Conservation (phyloP, 2,888 invertebrate genomes). For the Notocelia uddmanniana region DNA sequence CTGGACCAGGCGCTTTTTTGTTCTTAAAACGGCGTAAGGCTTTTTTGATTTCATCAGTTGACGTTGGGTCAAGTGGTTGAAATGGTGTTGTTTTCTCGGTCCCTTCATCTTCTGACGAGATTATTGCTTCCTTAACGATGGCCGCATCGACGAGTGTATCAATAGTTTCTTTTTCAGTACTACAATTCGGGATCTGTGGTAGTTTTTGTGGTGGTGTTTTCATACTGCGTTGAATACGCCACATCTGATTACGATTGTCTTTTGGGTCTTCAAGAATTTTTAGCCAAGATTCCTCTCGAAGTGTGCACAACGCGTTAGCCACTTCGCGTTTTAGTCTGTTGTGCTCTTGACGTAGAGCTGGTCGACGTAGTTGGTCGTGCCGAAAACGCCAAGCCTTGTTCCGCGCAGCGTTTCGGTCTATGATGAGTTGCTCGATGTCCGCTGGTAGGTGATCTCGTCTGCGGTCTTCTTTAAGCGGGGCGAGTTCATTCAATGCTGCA, state of each 20-base stretch:
- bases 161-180: slow-evolving; percentile 8
- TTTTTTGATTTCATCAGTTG: slow-evolving; percentile 8
- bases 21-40: not conserved
- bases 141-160: slow-evolving; percentile 5
- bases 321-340: slow-evolving; percentile 1
- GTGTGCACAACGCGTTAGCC: not conserved
- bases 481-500: slow-evolving; percentile 7
- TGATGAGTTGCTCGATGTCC: not conserved
- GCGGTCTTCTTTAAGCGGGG: slow-evolving; percentile 13
- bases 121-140: slow-evolving; percentile 4
- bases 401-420: slow-evolving; percentile 13
- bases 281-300: slow-evolving; percentile 11
- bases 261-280: slow-evolving; percentile 6
- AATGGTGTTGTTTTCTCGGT: not conserved
- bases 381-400: slow-evolving; percentile 23
- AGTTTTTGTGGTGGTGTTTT: slow-evolving; percentile 14
- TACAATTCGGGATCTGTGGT: slow-evolving; percentile 8
- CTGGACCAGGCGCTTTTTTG: slow-evolving; percentile 9
- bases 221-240: slow-evolving; percentile 14
- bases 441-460: slow-evolving; percentile 16
- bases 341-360: not conserved
- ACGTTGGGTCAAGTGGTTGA: not conserved
- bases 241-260: not conserved
- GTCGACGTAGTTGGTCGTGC: slow-evolving; percentile 9
- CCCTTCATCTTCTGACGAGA: not conserved